These are phyloP conservation scores for Mamestra brassicae DNA, from an alignment of 2,888 invertebrate genomes.

Conservation along the genomic window DNA sequence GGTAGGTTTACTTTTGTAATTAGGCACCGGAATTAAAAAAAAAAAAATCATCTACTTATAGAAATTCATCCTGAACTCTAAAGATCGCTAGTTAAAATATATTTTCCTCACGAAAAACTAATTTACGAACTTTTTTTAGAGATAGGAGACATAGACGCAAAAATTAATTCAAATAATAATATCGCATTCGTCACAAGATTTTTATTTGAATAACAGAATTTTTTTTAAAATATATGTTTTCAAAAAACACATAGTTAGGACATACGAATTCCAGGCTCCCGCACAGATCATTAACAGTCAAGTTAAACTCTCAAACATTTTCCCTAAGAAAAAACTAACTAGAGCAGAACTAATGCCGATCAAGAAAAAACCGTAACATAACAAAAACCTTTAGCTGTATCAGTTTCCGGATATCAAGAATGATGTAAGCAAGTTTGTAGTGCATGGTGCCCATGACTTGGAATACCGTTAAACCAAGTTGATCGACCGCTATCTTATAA, in stretches of 20 bases:
- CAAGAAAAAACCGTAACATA: constrained; percentile 40
- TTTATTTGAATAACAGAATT: not conserved
- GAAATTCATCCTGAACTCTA: too few species aligned
- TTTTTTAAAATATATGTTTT: too few species aligned
- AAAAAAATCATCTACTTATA: too few species aligned
- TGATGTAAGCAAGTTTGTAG: constrained; percentile 71
- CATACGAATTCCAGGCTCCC: not conserved
- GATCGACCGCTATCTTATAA: constrained; percentile 80
- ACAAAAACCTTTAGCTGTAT: constrained; percentile 59
- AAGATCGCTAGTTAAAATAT: too few species aligned
- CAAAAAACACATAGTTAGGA: not conserved
- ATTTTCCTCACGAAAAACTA: not conserved
- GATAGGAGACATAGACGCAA: not conserved
- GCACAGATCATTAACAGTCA: not conserved
- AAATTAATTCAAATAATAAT: not conserved
- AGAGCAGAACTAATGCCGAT: constrained; percentile 59
- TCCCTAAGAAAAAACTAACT: constrained; percentile 39
- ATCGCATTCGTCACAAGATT: too few species aligned
- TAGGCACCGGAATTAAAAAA: too few species aligned
- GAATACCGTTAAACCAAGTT: constrained; percentile 84
- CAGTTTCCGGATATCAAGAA: constrained; percentile 64
- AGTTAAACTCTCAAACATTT: constrained; percentile 16
- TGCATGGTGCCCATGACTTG: constrained; percentile 70
- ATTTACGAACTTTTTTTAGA: not conserved
- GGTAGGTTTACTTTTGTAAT: too few species aligned